Percentiles rank a stretch among this genome's conserved stretches.
Conservation (phyloP, 2,113 vertebrate species). For the Ifrita kowaldi region DNA sequence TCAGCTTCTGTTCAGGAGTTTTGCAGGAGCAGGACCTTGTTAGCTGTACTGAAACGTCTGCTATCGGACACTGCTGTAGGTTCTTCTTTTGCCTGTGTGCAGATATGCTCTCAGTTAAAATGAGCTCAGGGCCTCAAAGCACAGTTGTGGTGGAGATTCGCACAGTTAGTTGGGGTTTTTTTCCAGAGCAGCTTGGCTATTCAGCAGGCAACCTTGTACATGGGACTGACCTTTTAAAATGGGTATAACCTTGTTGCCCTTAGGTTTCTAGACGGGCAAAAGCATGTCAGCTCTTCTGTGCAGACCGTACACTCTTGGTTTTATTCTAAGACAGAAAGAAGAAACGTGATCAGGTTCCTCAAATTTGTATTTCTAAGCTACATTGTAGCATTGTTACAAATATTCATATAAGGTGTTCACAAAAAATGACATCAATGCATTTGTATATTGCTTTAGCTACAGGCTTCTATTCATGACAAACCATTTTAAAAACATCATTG, state of each 20-base stretch:
- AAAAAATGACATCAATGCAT: not conserved
- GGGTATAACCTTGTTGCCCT: accelerated
- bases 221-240: not conserved
- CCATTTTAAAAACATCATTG: slow-evolving; percentile 24
- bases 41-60: not conserved
- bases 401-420: not conserved
- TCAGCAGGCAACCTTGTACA: not conserved
- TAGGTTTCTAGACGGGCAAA: not conserved
- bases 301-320: not conserved
- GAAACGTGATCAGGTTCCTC: not conserved
- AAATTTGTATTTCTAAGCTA: not conserved
- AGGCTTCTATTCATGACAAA: slow-evolving; percentile 42
- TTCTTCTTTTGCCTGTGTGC: not conserved
- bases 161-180: accelerated
- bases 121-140: not conserved
- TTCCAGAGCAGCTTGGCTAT: not conserved
- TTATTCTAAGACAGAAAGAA: not conserved
- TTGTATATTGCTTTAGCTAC: slow-evolving; percentile 53
- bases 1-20: not conserved
- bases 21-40: not conserved
- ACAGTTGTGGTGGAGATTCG: accelerated
- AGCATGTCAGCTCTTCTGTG: not conserved
- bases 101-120: not conserved
- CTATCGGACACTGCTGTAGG: accelerated
- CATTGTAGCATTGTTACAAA: not conserved